These are phyloP conservation scores for Crocodylus rhombifer DNA, from an alignment of 2,797 vertebrate genomes.

Conservation along the genomic window DNA sequence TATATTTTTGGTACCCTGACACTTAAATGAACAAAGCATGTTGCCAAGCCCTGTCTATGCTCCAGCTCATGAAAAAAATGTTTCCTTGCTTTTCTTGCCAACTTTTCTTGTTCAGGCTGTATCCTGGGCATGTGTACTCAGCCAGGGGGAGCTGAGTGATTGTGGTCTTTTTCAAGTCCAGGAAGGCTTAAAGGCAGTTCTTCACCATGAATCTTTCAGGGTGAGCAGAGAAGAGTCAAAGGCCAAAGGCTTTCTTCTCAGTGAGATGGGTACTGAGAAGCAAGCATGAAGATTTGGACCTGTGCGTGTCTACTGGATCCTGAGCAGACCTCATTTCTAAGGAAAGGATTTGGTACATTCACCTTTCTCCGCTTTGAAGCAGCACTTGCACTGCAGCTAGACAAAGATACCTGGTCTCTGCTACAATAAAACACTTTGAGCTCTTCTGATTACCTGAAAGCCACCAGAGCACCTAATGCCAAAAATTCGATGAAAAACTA, in stretches of 20 bases:
- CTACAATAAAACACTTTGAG: neutral
- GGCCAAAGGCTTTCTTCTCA: neutral
- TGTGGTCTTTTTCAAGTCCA: rapidly evolving
- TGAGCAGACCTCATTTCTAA: rapidly evolving
- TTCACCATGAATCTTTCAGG: neutral
- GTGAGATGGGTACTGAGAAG: neutral
- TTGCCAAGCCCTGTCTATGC: neutral
- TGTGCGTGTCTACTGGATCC: rapidly evolving
- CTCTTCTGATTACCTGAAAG: neutral
- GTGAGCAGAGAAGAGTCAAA: rapidly evolving
- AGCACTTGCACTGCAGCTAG: neutral
- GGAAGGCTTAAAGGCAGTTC: neutral
- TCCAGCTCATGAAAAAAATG: neutral
- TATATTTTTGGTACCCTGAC: neutral
- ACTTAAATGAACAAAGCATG: neutral
- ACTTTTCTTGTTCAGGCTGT: rapidly evolving
- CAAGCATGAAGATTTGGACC: neutral
- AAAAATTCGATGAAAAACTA: neutral
- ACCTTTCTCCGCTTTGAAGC: neutral
- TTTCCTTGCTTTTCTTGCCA: neutral
- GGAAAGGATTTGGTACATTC: neutral
- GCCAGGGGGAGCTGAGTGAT: rapidly evolving
- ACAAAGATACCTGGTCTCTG: neutral
- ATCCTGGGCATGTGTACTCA: rapidly evolving
- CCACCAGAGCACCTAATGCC: slow-evolving; percentile 17